Evolutionary conservation across 2,797 vertebrate genomes (phyloP).

Genomic region (Esox masquinongy): DNA sequence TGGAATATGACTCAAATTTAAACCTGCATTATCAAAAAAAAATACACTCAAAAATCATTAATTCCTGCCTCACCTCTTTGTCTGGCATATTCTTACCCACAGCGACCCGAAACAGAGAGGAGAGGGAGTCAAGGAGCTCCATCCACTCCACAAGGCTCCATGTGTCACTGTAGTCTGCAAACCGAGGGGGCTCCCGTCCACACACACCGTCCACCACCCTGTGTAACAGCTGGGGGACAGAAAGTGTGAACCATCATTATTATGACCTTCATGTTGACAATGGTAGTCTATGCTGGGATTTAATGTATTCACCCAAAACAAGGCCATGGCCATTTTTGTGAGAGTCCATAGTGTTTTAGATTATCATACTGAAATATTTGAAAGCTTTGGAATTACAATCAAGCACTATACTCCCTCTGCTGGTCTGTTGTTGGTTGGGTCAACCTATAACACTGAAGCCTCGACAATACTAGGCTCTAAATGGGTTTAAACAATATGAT

Average conservation of each 20-base stretch:
- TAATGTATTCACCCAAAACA: not conserved
- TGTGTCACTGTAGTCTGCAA: constrained; percentile 75
- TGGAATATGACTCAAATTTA: not conserved
- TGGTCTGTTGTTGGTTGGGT: not conserved
- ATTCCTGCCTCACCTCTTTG: constrained; percentile 76
- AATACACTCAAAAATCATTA: not conserved
- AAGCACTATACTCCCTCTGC: not conserved
- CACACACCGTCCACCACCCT: constrained; percentile 88
- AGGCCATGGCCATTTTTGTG: not conserved
- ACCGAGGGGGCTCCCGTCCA: constrained; percentile 76
- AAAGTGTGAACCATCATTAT: not conserved
- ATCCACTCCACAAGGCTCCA: constrained; percentile 86
- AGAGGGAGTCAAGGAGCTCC: constrained; percentile 73
- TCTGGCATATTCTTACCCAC: constrained; percentile 78
- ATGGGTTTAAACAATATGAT: no score
- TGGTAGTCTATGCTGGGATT: not conserved
- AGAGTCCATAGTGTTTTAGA: not conserved
- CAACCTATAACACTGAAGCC: not conserved
- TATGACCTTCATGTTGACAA: not conserved
- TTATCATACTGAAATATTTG: not conserved
- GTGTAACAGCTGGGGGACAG: constrained; percentile 81
- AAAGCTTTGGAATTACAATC: not conserved
- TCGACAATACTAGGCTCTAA: not conserved
- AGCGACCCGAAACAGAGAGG: constrained; percentile 68
- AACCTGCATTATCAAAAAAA: not conserved